These are phyloP conservation scores for Anarrhichthys ocellatus DNA, from an alignment of 2,113 vertebrate genomes.

Conservation along the genomic window DNA sequence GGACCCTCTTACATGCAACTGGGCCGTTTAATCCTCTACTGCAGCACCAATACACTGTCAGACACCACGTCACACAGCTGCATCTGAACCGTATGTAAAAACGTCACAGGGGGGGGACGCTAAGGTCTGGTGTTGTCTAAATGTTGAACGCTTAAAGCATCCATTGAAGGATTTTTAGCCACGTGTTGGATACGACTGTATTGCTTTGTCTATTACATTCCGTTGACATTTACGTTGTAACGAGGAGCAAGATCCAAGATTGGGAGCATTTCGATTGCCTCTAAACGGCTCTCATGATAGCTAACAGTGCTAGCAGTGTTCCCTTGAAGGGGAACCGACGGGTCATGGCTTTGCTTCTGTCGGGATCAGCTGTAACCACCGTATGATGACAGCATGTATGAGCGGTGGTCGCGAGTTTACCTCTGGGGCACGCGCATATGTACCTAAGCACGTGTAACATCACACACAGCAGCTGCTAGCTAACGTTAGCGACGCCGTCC, in stretches of 20 bases:
- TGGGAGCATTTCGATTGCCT: not conserved
- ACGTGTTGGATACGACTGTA: too few species aligned
- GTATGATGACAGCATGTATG: not conserved
- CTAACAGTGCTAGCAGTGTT: too few species aligned
- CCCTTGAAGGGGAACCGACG: not conserved
- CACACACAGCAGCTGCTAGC: constrained; percentile 2
- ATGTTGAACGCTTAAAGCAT: too few species aligned
- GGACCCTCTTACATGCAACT: constrained; percentile 26
- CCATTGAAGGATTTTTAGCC: not conserved
- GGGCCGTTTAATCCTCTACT: constrained; percentile 40
- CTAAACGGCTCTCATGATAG: not conserved
- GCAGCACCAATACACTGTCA: constrained; percentile 1
- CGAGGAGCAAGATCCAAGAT: not conserved
- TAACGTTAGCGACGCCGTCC: not conserved
- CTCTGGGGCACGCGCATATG: not conserved
- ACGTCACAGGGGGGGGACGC: too few species aligned
- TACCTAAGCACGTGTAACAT: not conserved
- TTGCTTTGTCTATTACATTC: not conserved
- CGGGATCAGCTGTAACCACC: too few species aligned
- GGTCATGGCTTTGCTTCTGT: too few species aligned
- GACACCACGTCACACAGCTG: not conserved
- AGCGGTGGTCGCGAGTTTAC: too few species aligned
- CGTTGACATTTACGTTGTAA: not conserved
- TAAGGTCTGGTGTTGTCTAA: too few species aligned
- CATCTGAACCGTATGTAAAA: not conserved